phyloP scores from a whole-genome alignment of 2,888 invertebrate species.

The Ceratothoa steindachneri region DNA sequence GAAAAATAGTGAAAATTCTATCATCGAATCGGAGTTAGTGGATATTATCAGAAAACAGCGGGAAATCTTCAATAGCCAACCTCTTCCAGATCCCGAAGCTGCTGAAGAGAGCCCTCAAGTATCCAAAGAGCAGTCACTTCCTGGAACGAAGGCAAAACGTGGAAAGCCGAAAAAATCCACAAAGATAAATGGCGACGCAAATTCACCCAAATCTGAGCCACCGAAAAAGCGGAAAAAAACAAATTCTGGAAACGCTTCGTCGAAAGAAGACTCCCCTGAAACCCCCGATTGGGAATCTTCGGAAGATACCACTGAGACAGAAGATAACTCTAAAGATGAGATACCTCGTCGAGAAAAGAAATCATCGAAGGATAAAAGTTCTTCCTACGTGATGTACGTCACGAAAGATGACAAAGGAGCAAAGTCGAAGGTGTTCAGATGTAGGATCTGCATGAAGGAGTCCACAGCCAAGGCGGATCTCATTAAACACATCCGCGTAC shows the following conservation, averaged over 20 bases:
- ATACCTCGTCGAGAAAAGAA: neutral
- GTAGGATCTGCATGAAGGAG: constrained; percentile 28
- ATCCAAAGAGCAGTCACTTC: neutral
- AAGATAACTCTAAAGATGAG: neutral
- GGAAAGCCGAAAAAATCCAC: neutral
- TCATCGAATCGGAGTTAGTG: neutral
- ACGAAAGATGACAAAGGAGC: neutral
- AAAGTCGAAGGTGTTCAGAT: constrained; percentile 28
- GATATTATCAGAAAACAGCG: neutral
- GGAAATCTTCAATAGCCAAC: neutral
- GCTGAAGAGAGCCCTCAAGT: neutral
- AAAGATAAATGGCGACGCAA: neutral
- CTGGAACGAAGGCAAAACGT: neutral
- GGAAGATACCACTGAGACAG: neutral
- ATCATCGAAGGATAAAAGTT: neutral
- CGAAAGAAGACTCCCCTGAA: neutral
- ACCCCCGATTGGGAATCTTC: neutral
- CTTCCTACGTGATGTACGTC: neutral
- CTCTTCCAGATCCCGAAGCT: neutral
- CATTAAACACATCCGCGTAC: constrained; percentile 45
- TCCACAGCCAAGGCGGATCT: constrained; percentile 39
- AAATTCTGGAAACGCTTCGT: neutral
- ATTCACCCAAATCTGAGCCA: neutral
- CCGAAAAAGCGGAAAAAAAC: neutral
- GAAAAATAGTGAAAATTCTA: neutral